These are phyloP conservation scores for Chascanopsetta lugubris DNA, from an alignment of 2,113 vertebrate genomes.

Conservation along the genomic window DNA sequence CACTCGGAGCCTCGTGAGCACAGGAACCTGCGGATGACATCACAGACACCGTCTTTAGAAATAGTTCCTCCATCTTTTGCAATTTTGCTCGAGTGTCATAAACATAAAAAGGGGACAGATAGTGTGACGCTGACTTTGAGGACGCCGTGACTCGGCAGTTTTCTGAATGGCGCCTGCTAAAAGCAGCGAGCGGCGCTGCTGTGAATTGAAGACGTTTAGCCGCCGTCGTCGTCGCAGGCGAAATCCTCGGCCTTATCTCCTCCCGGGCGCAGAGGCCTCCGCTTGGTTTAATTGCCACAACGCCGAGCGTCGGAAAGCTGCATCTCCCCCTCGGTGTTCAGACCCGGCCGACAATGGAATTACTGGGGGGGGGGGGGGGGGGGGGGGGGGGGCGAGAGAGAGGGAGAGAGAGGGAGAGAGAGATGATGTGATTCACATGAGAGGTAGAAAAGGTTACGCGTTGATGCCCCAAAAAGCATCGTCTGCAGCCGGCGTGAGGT, in stretches of 20 bases:
- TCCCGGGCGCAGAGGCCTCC: conserved; percentile 59
- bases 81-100: conserved; percentile 13
- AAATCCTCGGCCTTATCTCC: conserved; percentile 71
- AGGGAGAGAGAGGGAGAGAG: conserved; percentile 39
- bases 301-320: conserved; percentile 64
- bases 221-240: conserved; percentile 67
- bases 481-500: conserved; percentile 55
- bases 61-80: no score
- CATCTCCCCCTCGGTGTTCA: conserved; percentile 73
- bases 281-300: conserved; percentile 77
- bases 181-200: conserved; percentile 47
- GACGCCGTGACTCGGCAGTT: conserved; percentile 60
- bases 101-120: conserved; percentile 23
- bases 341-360: conserved; percentile 80
- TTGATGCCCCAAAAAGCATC: conserved; percentile 44
- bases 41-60: no score
- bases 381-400: no score
- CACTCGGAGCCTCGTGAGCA: no score
- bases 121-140: conserved; percentile 40
- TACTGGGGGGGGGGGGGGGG: conserved; percentile 62
- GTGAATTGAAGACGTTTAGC: conserved; percentile 67
- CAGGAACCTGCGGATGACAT: no score
- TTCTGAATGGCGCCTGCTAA: conserved; percentile 60
- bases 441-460: conserved; percentile 30
- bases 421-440: conserved; percentile 21